Evolutionary conservation across 2,888 invertebrate genomes (phyloP).

Genomic region (Microchrysa polita): DNA sequence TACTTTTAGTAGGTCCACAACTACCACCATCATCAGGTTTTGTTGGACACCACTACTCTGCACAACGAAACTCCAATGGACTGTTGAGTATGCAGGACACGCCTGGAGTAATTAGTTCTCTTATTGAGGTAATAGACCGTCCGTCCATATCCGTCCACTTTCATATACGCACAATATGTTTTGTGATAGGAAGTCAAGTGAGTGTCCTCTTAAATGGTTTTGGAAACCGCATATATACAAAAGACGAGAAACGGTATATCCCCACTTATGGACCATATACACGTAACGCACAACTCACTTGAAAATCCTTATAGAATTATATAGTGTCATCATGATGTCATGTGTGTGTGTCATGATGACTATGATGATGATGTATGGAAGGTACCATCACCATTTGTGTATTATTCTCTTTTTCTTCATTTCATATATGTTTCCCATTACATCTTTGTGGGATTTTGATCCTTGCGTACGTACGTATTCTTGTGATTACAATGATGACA

Average conservation of each 20-base stretch:
- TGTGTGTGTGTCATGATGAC: too few relatives aligned
- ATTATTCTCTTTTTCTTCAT: not conserved
- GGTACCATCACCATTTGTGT: too few relatives aligned
- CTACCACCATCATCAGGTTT: conserved; percentile 57
- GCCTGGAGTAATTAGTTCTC: conserved; percentile 62
- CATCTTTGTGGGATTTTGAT: conserved; percentile 20
- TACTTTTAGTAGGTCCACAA: conserved; percentile 70
- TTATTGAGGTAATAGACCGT: conserved; percentile 60
- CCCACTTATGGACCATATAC: not conserved
- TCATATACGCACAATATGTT: not conserved
- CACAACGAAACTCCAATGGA: conserved; percentile 63
- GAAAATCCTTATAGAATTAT: not conserved
- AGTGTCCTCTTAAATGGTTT: too few relatives aligned
- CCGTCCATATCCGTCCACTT: not conserved
- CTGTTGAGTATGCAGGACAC: conserved; percentile 60
- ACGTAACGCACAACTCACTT: not conserved
- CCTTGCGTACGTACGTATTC: conserved; percentile 28
- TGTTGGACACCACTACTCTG: too few relatives aligned
- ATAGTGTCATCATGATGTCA: too few relatives aligned
- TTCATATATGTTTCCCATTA: not conserved
- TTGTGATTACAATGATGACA: conserved; percentile 16
- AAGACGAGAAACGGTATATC: too few relatives aligned
- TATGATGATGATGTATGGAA: too few relatives aligned
- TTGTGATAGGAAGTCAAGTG: not conserved
- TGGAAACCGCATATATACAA: too few relatives aligned